Conservation (phyloP, 2,888 invertebrate genomes). For the Agrotis ipsilon region DNA sequence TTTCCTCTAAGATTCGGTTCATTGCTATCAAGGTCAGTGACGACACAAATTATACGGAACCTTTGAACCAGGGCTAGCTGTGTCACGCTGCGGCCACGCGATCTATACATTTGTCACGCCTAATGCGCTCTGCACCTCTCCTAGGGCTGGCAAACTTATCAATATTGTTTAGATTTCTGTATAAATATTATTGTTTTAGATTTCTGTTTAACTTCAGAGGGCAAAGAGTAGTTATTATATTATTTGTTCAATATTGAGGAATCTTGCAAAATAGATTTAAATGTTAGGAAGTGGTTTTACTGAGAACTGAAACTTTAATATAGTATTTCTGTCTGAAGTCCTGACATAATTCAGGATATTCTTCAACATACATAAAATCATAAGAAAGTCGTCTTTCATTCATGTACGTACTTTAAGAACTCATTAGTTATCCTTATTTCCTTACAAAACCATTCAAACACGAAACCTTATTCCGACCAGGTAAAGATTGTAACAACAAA, state of each 20-base stretch:
- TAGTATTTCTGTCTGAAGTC: too few species aligned
- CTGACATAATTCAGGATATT: too few species aligned
- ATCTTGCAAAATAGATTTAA: too few species aligned
- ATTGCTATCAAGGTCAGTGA: slow-evolving; percentile 47
- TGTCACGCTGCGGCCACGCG: slow-evolving; percentile 57
- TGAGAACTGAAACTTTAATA: too few species aligned
- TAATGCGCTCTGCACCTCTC: slow-evolving; percentile 59
- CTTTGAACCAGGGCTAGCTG: slow-evolving; percentile 27
- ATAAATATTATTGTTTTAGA: too few species aligned
- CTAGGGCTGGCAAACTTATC: slow-evolving; percentile 52
- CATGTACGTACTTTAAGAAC: background rate
- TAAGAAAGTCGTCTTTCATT: too few species aligned
- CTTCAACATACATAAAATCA: too few species aligned
- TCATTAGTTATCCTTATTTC: background rate
- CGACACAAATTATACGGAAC: slow-evolving; percentile 29
- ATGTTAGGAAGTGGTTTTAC: too few species aligned
- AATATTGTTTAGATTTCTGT: too few species aligned
- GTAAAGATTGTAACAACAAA: slow-evolving; percentile 27
- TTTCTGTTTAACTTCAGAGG: too few species aligned
- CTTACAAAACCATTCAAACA: slow-evolving; percentile 8
- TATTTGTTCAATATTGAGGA: too few species aligned
- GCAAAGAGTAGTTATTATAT: too few species aligned
- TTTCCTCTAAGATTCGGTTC: slow-evolving; percentile 14
- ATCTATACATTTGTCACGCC: slow-evolving; percentile 64
- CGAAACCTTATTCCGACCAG: background rate